These are phyloP conservation scores for Atrichornis clamosus DNA, from an alignment of 2,113 vertebrate genomes.

Conservation along the genomic window DNA sequence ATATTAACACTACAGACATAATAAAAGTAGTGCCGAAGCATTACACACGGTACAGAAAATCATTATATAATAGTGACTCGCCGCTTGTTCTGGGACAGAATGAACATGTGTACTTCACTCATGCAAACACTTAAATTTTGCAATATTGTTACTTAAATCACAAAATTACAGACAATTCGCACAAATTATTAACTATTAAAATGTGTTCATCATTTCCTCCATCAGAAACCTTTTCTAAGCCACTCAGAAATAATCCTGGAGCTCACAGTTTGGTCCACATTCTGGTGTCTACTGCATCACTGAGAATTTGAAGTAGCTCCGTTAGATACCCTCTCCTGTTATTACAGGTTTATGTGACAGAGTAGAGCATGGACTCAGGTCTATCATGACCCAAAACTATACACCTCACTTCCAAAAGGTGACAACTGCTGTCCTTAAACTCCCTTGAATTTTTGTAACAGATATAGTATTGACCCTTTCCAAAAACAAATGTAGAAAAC, in stretches of 20 bases:
- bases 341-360: background rate
- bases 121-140: background rate
- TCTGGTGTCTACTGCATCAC: background rate
- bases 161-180: constrained; percentile 19
- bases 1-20: constrained; percentile 62
- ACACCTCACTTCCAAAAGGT: background rate
- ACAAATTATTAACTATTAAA: constrained; percentile 13
- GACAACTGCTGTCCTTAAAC: background rate
- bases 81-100: background rate
- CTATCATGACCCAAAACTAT: background rate
- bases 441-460: background rate
- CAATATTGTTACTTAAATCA: constrained; percentile 33
- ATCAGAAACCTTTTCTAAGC: constrained; percentile 11
- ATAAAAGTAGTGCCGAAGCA: constrained; percentile 68
- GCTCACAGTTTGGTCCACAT: background rate
- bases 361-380: background rate
- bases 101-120: background rate
- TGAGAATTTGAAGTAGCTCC: background rate
- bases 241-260: background rate
- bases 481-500: background rate
- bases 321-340: background rate
- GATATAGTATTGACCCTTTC: background rate
- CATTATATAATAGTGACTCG: background rate
- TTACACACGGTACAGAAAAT: constrained; percentile 50
- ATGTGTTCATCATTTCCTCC: background rate